phyloP scores from a whole-genome alignment of 2,888 invertebrate genomes.

The Entomobrya proxima region DNA sequence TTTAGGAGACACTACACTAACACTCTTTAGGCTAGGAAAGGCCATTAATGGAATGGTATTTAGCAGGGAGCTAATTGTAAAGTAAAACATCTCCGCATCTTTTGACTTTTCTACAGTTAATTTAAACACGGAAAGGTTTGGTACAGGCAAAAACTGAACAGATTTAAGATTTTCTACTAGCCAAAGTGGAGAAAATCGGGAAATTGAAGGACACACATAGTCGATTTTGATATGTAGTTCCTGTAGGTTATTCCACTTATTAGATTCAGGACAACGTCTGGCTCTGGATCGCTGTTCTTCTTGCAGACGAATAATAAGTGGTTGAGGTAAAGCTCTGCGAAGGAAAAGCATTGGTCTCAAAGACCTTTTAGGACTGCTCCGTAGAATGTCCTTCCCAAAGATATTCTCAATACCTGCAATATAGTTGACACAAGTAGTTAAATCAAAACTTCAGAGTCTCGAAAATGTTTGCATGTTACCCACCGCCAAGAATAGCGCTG shows the following conservation, averaged over 20 bases:
- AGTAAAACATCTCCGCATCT: slow-evolving; percentile 53
- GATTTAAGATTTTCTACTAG: slow-evolving; percentile 43
- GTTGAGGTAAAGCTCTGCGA: not conserved
- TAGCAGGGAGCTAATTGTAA: slow-evolving; percentile 37
- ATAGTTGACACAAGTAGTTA: not conserved
- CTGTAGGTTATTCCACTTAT: not conserved
- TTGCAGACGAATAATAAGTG: not conserved
- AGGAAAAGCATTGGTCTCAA: not conserved
- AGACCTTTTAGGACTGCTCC: not conserved
- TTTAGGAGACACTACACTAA: slow-evolving; percentile 13
- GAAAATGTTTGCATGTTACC: not conserved
- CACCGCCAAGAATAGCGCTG: slow-evolving; percentile 47
- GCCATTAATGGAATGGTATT: slow-evolving; percentile 30
- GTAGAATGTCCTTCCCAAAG: not conserved
- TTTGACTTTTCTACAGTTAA: slow-evolving; percentile 35
- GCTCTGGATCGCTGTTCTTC: not conserved
- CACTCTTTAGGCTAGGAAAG: slow-evolving; percentile 7
- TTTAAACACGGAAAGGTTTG: slow-evolving; percentile 10
- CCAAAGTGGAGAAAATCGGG: slow-evolving; percentile 19
- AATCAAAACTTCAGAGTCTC: not conserved
- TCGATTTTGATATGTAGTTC: slow-evolving; percentile 51
- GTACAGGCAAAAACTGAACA: slow-evolving; percentile 10
- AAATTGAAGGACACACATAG: slow-evolving; percentile 38
- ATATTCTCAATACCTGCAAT: not conserved
- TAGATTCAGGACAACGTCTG: not conserved